Evolutionary conservation across 2,888 invertebrate genomes (phyloP).

Genomic region (Acronicta leporina): DNA sequence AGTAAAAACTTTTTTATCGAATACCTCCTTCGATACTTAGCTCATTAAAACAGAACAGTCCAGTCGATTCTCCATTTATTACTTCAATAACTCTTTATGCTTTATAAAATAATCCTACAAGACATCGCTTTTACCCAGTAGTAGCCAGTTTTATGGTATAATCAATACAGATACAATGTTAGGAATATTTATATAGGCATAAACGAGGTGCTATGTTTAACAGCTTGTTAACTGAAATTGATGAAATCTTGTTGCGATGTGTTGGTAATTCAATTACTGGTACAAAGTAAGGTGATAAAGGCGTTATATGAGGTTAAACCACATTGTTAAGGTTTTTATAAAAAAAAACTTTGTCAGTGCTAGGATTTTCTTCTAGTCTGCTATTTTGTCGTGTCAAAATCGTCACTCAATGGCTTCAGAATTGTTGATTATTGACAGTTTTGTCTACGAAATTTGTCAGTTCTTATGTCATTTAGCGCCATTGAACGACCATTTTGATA

Average conservation of each 20-base stretch:
- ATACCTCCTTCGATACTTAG: constrained; percentile 8
- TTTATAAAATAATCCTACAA: constrained; percentile 25
- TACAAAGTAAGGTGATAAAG: constrained; percentile 20
- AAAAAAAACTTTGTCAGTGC: too few relatives aligned
- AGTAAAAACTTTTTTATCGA: constrained; percentile 6
- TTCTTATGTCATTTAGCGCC: too few relatives aligned
- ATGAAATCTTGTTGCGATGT: constrained; percentile 12
- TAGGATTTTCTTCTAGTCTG: too few relatives aligned
- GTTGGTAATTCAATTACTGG: constrained; percentile 18
- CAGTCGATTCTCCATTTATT: constrained; percentile 36
- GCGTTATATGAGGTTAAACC: constrained; percentile 5
- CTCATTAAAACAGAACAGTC: constrained; percentile 24
- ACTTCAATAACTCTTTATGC: constrained; percentile 27
- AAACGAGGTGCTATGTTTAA: constrained; percentile 16
- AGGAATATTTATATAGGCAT: constrained; percentile 24
- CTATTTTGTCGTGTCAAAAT: too few relatives aligned
- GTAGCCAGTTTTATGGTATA: constrained; percentile 26
- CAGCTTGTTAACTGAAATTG: constrained; percentile 16
- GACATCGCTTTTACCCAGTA: constrained; percentile 16
- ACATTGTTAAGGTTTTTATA: neutral
- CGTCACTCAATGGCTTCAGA: too few relatives aligned
- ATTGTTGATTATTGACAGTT: too few relatives aligned
- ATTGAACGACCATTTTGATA: too few relatives aligned
- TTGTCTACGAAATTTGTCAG: too few relatives aligned
- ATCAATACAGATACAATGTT: constrained; percentile 42